Evolutionary conservation across 2,113 vertebrate genomes (phyloP).

Genomic region (Tragelaphus strepsiceros): DNA sequence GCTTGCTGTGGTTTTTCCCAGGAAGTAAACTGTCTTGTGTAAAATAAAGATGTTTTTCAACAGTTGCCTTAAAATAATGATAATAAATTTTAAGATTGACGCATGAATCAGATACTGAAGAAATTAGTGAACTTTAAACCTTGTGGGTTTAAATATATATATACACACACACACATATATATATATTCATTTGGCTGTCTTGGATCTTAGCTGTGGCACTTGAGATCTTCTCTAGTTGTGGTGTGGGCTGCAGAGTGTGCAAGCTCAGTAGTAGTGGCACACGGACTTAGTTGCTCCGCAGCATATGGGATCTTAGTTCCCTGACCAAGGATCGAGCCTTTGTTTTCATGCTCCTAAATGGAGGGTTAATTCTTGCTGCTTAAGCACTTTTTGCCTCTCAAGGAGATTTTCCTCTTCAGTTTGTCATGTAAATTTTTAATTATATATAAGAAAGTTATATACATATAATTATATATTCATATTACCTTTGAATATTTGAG

Average conservation of each 20-base stretch:
- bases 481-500: neutral
- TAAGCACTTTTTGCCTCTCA: conserved; percentile 16
- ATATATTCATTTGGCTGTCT: neutral
- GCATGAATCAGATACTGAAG: neutral
- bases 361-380: neutral
- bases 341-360: conserved; percentile 5
- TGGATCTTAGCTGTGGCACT: neutral
- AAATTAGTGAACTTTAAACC: neutral
- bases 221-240: neutral
- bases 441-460: neutral
- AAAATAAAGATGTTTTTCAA: neutral
- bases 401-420: neutral
- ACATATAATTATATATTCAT: neutral
- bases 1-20: neutral
- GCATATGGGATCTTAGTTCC: neutral
- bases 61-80: neutral
- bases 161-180: accelerated
- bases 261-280: neutral
- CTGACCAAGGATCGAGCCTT: neutral
- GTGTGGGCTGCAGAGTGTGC: neutral
- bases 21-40: neutral
- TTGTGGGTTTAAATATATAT: neutral
- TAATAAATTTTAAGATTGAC: conserved; percentile 18
- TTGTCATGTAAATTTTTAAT: conserved; percentile 10
- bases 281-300: neutral